phyloP scores from a whole-genome alignment of 2,888 invertebrate species.

The Bombylius discolor region DNA sequence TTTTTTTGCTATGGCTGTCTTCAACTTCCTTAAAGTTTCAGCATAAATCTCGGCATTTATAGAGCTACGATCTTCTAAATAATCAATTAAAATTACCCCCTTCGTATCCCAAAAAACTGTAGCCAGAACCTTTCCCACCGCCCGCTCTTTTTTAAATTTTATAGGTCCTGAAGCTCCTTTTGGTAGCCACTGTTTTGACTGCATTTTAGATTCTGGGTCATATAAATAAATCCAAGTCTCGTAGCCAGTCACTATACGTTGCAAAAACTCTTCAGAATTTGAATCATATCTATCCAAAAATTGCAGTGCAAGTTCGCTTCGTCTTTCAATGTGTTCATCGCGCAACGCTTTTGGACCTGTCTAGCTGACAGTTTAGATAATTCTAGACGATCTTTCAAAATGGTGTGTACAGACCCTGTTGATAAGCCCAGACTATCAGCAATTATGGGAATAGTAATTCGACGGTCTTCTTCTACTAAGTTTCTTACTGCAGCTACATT shows the following conservation, averaged over 20 bases:
- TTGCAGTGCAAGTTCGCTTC: neutral
- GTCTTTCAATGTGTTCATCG: neutral
- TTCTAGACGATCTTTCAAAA: neutral
- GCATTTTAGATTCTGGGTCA: neutral
- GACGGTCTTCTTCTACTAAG: neutral
- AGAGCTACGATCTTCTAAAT: neutral
- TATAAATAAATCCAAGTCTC: neutral
- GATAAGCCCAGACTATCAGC: neutral
- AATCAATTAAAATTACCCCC: neutral
- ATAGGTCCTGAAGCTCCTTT: neutral
- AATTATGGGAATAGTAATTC: neutral
- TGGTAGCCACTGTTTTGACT: neutral
- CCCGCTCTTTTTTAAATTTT: neutral
- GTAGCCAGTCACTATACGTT: neutral
- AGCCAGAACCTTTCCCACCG: neutral
- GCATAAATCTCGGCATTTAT: neutral
- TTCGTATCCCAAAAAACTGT: neutral
- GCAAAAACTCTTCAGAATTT: neutral
- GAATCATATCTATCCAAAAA: neutral
- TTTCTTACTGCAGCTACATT: too few relatives aligned
- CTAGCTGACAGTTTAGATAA: too few relatives aligned
- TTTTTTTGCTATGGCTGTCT: neutral
- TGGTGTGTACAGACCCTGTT: neutral
- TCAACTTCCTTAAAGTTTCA: neutral
- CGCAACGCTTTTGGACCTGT: slow-evolving; percentile 1